These are phyloP conservation scores for Chloroceryle aenea DNA, from an alignment of 2,113 vertebrate genomes.

Conservation along the genomic window DNA sequence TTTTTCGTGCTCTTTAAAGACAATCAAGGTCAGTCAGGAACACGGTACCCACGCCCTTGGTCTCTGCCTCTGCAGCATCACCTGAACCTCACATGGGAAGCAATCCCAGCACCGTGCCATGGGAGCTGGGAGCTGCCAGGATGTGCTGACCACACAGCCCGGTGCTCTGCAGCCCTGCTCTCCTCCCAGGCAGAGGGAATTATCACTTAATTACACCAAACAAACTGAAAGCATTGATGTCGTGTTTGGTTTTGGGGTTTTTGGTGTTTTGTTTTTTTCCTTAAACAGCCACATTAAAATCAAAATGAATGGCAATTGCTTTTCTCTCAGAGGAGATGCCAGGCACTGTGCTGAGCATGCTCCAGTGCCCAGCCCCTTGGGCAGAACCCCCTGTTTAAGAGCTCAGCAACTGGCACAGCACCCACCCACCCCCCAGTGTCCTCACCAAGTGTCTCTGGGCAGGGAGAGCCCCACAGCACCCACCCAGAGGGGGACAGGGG, in stretches of 20 bases:
- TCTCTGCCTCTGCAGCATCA: background rate
- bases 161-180: background rate
- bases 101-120: fast-evolving
- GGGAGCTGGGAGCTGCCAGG: background rate
- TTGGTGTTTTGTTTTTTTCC: background rate
- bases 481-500: background rate
- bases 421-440: background rate
- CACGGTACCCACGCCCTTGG: background rate
- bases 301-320: background rate
- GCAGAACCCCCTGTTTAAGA: background rate
- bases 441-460: background rate
- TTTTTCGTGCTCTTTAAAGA: background rate
- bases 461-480: background rate
- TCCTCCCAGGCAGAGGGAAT: background rate
- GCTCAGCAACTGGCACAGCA: background rate
- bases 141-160: background rate
- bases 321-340: background rate
- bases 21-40: background rate
- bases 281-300: background rate
- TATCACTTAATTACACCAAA: background rate
- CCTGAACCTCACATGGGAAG: background rate
- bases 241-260: too few relatives aligned
- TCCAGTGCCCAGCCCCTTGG: background rate
- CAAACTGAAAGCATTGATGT: background rate
- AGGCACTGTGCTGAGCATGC: background rate